Evolutionary conservation across 2,888 invertebrate genomes (phyloP).

Genomic region (Galerucella pusilla): DNA sequence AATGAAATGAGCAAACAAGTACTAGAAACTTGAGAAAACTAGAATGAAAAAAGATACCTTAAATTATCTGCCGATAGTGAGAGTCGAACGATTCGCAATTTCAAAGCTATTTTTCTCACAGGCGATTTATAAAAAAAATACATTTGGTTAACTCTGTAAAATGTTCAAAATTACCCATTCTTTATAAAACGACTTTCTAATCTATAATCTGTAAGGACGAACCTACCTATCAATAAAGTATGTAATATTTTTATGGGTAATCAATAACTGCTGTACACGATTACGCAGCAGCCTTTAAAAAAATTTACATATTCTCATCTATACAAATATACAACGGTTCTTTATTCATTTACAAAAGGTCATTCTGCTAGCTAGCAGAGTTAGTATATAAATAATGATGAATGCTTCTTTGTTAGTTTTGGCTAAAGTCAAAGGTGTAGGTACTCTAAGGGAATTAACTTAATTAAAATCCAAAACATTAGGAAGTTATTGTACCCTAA

Average conservation of each 20-base stretch:
- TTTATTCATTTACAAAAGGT: conserved; percentile 28
- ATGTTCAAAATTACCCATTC: neutral
- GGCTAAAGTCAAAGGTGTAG: conserved; percentile 2
- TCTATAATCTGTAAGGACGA: neutral
- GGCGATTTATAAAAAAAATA: neutral
- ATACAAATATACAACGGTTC: conserved; percentile 22
- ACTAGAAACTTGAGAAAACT: too few relatives aligned
- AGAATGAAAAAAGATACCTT: too few relatives aligned
- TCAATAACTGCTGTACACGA: conserved; percentile 23
- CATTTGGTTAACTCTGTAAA: neutral
- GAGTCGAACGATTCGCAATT: neutral
- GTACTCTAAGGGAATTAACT: neutral
- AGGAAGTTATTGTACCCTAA: too few relatives aligned
- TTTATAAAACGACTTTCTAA: conserved; percentile 8
- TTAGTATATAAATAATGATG: conserved; percentile 10
- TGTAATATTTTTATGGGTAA: conserved; percentile 13
- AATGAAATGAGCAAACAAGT: too few relatives aligned
- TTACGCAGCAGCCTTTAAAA: conserved; percentile 21
- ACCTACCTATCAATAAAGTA: neutral
- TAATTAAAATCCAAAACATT: neutral
- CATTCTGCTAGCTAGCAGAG: neutral
- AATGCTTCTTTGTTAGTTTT: conserved; percentile 9
- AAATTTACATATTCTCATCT: conserved; percentile 26
- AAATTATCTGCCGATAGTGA: too few relatives aligned
- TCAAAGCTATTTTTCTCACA: neutral